Evolutionary conservation across 1,140 invertebrate genomes (phyloP), one percentile per base, ranked within the genome.

Genomic region (Pachypeltis micranthus): DNA sequence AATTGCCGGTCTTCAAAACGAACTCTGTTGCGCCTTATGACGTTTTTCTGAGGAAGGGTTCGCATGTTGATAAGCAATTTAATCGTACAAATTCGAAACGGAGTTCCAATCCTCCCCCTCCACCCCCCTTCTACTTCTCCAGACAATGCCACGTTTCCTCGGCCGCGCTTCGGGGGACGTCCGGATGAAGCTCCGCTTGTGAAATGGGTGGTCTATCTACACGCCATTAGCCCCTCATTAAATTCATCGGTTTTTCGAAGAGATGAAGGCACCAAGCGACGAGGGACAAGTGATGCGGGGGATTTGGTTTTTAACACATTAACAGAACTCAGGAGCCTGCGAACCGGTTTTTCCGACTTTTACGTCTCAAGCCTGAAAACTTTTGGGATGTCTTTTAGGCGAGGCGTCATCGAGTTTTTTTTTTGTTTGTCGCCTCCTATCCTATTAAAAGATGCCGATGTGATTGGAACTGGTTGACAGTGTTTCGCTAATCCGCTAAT

Each of bases 191-290:
- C 7, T 10, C 2, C 24, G 14, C 10, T n/a, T 51, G 10, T 10
- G 47, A 51, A 51, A 51, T 31, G 57, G 57, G 57, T 59, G 57
- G 57, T 59, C 57, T 21, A 51, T 51, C 47, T 21, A 51, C 47
- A 51, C 10, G 47, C 47, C 57, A 59, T 59, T 59, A 59, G 28
- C 57, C 57, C 57, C 57, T 59, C 57, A 59, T 59, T 59, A 59
- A 59, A 59, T 28, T 59, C 25, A 59, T 59, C 57, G 29, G 34
- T 39, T 39, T n/a, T n/a, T 7, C n/a, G 7, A 10, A 7, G n/a
- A 39, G 7, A 39, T 7, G n/a, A 39, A 7, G 7, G 7, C n/a
- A 39, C n/a, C n/a, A 10, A 7, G n/a, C 7, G 7, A 39, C 7
- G n/a, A 39, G 7, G 7, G 7, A 10, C 7, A 10, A 39, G n/a